Percentiles rank a stretch among this genome's conserved stretches.
These are phyloP conservation scores for Sarcophaga carnaria DNA, from an alignment of 2,888 invertebrate species.

Conservation along the genomic window DNA sequence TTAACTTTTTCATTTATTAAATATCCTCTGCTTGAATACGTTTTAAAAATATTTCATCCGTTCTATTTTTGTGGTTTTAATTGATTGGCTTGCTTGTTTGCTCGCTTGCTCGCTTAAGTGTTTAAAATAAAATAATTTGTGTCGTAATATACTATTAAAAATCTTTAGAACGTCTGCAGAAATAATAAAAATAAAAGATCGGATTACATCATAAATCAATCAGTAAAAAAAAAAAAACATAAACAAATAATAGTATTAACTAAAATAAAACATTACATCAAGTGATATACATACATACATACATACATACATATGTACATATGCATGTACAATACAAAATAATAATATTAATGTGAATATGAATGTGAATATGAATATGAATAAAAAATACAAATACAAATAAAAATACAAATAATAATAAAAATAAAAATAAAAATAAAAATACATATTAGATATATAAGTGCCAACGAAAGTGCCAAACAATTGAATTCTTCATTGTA, in stretches of 20 bases:
- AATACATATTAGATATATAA: neutral
- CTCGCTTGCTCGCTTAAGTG: neutral
- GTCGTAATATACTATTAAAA: neutral
- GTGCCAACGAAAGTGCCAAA: constrained; percentile 43
- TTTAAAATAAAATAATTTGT: constrained; percentile 1
- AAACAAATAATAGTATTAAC: constrained; percentile 8
- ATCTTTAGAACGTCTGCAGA: neutral
- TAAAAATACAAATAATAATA: no score
- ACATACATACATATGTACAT: no score
- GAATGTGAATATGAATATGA: no score
- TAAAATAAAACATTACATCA: neutral
- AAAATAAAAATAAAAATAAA: no score
- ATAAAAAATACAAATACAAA: no score
- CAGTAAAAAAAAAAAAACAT: neutral
- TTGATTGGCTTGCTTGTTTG: neutral
- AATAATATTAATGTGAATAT: no score
- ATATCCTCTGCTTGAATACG: constrained; percentile 51
- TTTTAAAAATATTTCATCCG: constrained; percentile 1
- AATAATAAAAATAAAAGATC: constrained; percentile 4
- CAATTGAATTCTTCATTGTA: neutral
- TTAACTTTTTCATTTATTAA: constrained; percentile 62
- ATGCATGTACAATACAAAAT: no score
- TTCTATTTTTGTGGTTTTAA: constrained; percentile 14
- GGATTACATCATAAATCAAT: neutral
- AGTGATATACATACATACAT: neutral